Evolutionary conservation across 1,140 invertebrate genomes (phyloP).

Genomic region (Chlorops oryzae): DNA sequence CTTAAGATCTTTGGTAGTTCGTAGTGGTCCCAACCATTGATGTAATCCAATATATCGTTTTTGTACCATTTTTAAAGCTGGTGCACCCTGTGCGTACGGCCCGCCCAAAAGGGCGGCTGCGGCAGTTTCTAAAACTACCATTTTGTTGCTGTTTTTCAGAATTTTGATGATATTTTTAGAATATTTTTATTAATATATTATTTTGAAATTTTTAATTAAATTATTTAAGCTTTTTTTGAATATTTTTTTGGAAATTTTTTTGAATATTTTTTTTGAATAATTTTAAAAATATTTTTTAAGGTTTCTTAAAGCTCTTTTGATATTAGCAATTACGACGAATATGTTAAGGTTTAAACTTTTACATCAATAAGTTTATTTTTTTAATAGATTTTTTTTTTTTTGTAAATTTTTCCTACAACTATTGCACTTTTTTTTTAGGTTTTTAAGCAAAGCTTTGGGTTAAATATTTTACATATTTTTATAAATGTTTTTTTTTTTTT

Average conservation of each 20-base stretch:
- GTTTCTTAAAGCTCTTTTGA: too few species aligned
- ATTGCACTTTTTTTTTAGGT: too few species aligned
- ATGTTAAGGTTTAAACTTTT: too few species aligned
- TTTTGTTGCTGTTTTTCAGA: conserved; percentile 38
- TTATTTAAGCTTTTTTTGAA: conserved; percentile 2
- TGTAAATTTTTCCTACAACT: too few species aligned
- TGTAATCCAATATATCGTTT: conserved; percentile 84
- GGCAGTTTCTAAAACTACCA: conserved; percentile 67
- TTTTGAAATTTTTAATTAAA: background rate
- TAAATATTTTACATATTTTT: too few species aligned
- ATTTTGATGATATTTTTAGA: background rate
- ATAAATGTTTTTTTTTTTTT: too few species aligned
- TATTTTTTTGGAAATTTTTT: background rate
- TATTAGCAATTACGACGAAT: too few species aligned
- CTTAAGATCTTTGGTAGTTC: conserved; percentile 59
- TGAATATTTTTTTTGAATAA: background rate
- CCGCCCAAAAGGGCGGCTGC: conserved; percentile 58
- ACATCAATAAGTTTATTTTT: too few species aligned
- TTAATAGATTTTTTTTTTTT: too few species aligned
- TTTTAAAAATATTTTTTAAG: background rate
- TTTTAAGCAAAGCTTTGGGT: too few species aligned
- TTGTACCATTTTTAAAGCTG: conserved; percentile 77
- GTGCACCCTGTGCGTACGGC: conserved; percentile 68
- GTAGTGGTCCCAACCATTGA: conserved; percentile 75
- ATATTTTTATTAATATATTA: too few species aligned